Evolutionary conservation across 2,888 invertebrate genomes (phyloP).

Genomic region (Antheraea yamamai): DNA sequence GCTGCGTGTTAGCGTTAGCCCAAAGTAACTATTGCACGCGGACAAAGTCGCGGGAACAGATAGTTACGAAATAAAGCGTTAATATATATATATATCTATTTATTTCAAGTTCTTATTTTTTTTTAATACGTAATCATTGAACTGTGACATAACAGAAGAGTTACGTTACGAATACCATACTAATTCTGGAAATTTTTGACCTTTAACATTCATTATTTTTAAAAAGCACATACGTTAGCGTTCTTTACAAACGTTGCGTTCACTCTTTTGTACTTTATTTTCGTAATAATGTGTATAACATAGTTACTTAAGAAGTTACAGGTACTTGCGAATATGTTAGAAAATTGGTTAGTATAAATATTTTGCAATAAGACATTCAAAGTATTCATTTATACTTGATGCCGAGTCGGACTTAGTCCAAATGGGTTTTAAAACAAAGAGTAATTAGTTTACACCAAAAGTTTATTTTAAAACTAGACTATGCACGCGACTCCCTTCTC

Average conservation of each 20-base stretch:
- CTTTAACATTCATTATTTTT: not conserved
- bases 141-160: not conserved
- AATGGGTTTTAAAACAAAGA: not conserved
- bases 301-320: conserved; percentile 3
- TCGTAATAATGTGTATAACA: not conserved
- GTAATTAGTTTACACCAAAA: not conserved
- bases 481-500: too few species aligned
- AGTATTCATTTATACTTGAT: not conserved
- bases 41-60: too few species aligned
- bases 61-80: too few species aligned
- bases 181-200: not conserved
- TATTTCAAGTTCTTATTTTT: not conserved
- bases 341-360: not conserved
- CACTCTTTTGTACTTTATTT: not conserved
- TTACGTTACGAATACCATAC: not conserved
- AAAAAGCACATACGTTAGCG: not conserved
- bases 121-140: not conserved
- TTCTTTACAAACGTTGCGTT: not conserved
- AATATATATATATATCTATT: too few species aligned
- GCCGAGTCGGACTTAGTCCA: not conserved
- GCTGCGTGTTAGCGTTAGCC: too few species aligned
- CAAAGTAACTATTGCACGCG: too few species aligned
- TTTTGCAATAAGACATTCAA: not conserved
- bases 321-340: not conserved
- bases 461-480: too few species aligned